phyloP scores from a whole-genome alignment of 2,888 invertebrate species.

The Mythimna lalbum region DNA sequence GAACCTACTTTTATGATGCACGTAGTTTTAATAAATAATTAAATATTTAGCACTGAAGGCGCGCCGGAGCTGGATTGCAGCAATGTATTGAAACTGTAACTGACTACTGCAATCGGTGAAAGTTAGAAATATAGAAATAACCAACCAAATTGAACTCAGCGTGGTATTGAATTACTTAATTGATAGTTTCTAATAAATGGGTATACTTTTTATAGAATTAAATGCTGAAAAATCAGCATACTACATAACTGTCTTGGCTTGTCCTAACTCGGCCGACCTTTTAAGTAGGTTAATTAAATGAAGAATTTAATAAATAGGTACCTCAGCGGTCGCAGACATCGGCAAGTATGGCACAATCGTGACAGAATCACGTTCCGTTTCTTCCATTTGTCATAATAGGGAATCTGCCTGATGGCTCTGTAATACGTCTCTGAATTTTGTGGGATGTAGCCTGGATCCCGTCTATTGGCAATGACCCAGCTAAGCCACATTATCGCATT shows the following conservation, averaged over 20 bases:
- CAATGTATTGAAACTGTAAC: conserved; percentile 28
- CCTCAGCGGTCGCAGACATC: conserved; percentile 95
- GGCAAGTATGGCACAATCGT: conserved; percentile 97
- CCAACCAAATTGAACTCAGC: conserved; percentile 1
- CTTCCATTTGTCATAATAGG: conserved; percentile 98
- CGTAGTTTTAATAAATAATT: neutral
- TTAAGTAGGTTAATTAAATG: conserved; percentile 27
- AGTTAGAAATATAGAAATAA: conserved; percentile 7
- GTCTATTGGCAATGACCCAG: conserved; percentile 96
- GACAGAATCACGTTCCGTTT: conserved; percentile 95
- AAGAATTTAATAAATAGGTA: conserved; percentile 12
- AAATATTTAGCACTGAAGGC: neutral
- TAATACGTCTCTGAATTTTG: conserved; percentile 97
- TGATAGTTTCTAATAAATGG: neutral
- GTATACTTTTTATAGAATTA: neutral
- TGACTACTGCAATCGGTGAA: conserved; percentile 28
- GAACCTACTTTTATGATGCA: too few relatives aligned
- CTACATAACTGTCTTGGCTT: neutral
- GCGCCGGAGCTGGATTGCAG: conserved; percentile 39
- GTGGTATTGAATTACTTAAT: neutral
- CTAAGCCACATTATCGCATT: conserved; percentile 98
- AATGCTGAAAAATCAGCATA: neutral
- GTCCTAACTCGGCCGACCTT: too few relatives aligned
- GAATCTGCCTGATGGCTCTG: conserved; percentile 97
- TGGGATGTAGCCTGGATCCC: conserved; percentile 97